Conservation (phyloP, 2,113 vertebrate species). For the Cygnus buccinator region DNA sequence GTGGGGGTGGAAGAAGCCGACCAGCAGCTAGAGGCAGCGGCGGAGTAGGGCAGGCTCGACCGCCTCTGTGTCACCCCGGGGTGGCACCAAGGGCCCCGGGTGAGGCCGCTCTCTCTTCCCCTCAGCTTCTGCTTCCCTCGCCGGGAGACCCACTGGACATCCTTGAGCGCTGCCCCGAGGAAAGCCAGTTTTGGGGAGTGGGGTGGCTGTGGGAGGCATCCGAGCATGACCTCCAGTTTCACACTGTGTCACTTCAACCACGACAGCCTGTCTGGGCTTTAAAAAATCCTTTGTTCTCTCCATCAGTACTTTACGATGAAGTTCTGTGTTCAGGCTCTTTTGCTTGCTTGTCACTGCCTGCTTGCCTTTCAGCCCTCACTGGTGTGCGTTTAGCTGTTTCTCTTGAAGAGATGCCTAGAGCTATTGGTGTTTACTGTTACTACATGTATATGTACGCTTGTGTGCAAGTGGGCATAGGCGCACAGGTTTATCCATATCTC, state of each 20-base stretch:
- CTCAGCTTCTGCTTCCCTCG: background rate
- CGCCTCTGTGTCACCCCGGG: no score
- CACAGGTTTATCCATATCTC: background rate
- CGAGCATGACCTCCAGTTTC: background rate
- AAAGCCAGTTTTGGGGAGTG: background rate
- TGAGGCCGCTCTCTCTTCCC: background rate
- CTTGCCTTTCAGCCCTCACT: constrained; percentile 36
- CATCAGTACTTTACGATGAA: background rate
- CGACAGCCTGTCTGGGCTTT: background rate
- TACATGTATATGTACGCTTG: background rate
- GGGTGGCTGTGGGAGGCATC: background rate
- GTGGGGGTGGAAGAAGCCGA: background rate
- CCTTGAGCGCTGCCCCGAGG: rapidly evolving
- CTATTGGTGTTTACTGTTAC: background rate
- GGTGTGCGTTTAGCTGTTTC: background rate
- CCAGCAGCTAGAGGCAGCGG: background rate
- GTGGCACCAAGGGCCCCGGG: no score
- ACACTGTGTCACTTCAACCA: background rate
- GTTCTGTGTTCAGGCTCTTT: constrained; percentile 14
- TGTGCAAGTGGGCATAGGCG: constrained; percentile 14
- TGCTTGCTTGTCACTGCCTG: constrained; percentile 60
- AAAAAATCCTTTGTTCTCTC: constrained; percentile 22
- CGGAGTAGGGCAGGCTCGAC: background rate
- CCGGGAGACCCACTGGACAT: background rate
- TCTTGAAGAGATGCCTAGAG: constrained; percentile 2